A percentile compares a stretch with the other conserved stretches of the same genome.
Conservation (phyloP, 2,113 vertebrate species). For the cat (Felis catus) region DNA sequence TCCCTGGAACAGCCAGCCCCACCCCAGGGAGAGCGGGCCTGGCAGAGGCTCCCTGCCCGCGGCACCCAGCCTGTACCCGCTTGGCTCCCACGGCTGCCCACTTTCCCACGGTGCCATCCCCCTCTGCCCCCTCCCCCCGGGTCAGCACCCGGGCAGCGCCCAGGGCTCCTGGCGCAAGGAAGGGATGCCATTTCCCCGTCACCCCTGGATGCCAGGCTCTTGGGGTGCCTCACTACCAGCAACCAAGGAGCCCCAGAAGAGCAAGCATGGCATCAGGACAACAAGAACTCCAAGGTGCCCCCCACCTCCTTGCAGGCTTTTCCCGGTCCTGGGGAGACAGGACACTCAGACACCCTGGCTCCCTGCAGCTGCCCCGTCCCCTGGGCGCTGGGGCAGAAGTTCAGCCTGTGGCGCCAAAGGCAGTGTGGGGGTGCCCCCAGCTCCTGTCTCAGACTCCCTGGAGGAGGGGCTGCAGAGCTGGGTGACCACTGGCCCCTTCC, state of each 20-base stretch:
- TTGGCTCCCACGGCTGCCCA: constrained; percentile 76
- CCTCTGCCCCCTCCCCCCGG: background rate
- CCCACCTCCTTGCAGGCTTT: background rate
- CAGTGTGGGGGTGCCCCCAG: background rate
- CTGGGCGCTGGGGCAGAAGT: background rate
- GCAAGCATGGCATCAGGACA: background rate
- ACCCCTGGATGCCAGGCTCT: constrained; percentile 28
- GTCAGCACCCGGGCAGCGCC: constrained; percentile 56
- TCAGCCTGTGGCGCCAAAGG: constrained; percentile 11
- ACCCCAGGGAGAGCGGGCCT: constrained; percentile 75
- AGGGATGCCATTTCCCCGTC: constrained; percentile 46
- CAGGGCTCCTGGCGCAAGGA: constrained; percentile 26
- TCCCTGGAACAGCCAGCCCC: constrained; percentile 74
- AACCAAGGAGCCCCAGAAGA: background rate
- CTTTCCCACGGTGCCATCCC: constrained; percentile 78
- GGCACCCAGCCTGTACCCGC: constrained; percentile 73
- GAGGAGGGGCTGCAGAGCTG: constrained; percentile 17
- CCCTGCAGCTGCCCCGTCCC: background rate
- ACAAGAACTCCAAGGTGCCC: background rate
- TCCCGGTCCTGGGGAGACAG: constrained; percentile 18
- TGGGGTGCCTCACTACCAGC: background rate
- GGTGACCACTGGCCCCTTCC: background rate
- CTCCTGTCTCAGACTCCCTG: background rate
- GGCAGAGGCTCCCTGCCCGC: constrained; percentile 73
- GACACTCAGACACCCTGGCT: constrained; percentile 45